A percentile compares a stretch with the other conserved stretches of the same genome.
Evolutionary conservation across 2,888 invertebrate species (phyloP).

Genomic region (Sinohyriopsis cumingii): DNA sequence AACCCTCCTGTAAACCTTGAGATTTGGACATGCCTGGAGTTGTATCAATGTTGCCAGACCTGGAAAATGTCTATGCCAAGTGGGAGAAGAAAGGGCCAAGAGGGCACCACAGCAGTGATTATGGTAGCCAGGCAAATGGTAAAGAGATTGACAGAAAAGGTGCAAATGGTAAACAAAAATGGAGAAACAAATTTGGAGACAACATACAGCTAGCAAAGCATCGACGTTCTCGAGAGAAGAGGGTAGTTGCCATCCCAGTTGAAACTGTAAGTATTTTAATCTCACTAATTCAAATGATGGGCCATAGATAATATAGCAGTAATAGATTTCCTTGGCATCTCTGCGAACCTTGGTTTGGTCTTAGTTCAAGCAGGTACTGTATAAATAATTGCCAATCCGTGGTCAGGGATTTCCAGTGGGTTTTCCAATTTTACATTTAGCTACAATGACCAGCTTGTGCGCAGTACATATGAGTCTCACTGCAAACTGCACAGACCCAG

Average conservation of each 20-base stretch:
- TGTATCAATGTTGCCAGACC: conserved; percentile 31
- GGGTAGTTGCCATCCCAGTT: conserved; percentile 17
- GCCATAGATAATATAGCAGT: too few relatives aligned
- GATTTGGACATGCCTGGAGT: too few relatives aligned
- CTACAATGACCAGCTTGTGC: too few relatives aligned
- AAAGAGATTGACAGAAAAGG: conserved; percentile 14
- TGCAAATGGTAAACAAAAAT: conserved; percentile 33
- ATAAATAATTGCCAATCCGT: too few relatives aligned
- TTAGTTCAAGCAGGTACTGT: too few relatives aligned
- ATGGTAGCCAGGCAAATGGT: not conserved
- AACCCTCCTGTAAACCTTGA: too few relatives aligned
- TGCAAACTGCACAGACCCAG: too few relatives aligned
- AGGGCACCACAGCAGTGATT: not conserved
- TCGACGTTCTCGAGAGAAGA: conserved; percentile 19
- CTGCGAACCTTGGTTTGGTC: too few relatives aligned
- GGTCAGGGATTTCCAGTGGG: too few relatives aligned
- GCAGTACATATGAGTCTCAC: too few relatives aligned
- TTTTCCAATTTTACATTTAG: too few relatives aligned
- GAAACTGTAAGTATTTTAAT: conserved; percentile 35
- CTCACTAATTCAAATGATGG: not conserved
- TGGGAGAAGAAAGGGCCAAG: conserved; percentile 43
- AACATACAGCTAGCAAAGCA: conserved; percentile 25
- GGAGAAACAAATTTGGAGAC: conserved; percentile 46
- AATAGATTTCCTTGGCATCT: too few relatives aligned
- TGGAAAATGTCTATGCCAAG: conserved; percentile 45